phyloP scores from a whole-genome alignment of 2,888 invertebrate genomes.

The Steinernema scapterisci region DNA sequence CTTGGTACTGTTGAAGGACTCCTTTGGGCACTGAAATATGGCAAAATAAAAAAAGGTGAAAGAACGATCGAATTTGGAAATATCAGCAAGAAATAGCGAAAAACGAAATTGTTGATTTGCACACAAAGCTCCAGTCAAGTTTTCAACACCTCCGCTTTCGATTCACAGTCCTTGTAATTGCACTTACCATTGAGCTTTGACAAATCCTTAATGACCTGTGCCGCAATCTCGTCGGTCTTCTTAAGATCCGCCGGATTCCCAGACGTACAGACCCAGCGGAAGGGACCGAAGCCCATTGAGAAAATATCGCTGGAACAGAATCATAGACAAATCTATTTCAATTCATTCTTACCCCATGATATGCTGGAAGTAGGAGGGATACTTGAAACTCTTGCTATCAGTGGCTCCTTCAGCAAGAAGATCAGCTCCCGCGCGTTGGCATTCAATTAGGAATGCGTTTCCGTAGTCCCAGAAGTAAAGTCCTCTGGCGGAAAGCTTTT shows the following conservation, averaged over 20 bases:
- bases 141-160: no score
- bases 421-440: conserved; percentile 73
- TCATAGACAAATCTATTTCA: not conserved
- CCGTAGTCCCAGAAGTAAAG: conserved; percentile 76
- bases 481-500: conserved; percentile 71
- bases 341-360: conserved; percentile 73
- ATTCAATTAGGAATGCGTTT: conserved; percentile 75
- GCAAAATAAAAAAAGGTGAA: no score
- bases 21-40: conserved; percentile 68
- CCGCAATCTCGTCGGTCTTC: conserved; percentile 72
- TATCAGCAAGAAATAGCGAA: no score
- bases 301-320: conserved; percentile 72
- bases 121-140: no score
- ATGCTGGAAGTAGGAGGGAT: conserved; percentile 75
- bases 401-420: conserved; percentile 66
- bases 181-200: not conserved
- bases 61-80: no score
- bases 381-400: conserved; percentile 72
- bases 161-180: no score
- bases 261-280: conserved; percentile 75
- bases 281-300: conserved; percentile 75
- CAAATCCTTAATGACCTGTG: conserved; percentile 70
- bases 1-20: conserved; percentile 72
- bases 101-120: no score
- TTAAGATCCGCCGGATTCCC: conserved; percentile 71